phyloP scores from a whole-genome alignment of 2,888 invertebrate species.

The Macaria liturata region DNA sequence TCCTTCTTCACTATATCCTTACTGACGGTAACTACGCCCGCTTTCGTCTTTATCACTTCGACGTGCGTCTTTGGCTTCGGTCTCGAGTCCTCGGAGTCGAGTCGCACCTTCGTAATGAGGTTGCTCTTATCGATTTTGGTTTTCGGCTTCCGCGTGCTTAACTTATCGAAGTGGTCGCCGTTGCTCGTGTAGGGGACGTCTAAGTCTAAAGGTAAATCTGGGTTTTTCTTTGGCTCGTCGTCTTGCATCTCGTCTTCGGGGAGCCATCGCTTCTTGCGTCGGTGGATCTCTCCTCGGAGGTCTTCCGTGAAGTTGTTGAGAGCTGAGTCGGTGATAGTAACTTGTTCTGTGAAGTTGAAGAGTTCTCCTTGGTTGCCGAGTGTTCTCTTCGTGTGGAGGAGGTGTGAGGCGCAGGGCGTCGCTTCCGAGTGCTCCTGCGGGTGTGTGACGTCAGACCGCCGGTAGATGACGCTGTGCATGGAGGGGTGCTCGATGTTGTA shows the following conservation, averaged over 20 bases:
- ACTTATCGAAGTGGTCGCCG: constrained; percentile 78
- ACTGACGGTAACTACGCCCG: constrained; percentile 85
- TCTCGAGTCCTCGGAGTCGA: constrained; percentile 78
- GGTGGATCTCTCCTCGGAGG: constrained; percentile 63
- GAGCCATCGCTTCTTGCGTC: constrained; percentile 85
- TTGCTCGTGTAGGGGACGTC: constrained; percentile 86
- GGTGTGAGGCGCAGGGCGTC: constrained; percentile 84
- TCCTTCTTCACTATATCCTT: constrained; percentile 85
- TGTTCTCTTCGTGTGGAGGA: constrained; percentile 78
- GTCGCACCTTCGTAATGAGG: constrained; percentile 79
- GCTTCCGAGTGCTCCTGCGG: constrained; percentile 62
- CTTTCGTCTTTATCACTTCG: constrained; percentile 86
- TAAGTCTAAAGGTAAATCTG: constrained; percentile 85
- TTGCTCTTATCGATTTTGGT: constrained; percentile 80
- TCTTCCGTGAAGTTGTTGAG: constrained; percentile 66
- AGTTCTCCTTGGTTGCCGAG: constrained; percentile 63
- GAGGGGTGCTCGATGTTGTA: constrained; percentile 82
- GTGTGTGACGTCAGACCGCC: constrained; percentile 88
- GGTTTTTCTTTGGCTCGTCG: constrained; percentile 84
- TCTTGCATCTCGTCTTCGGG: constrained; percentile 86
- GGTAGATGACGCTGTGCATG: constrained; percentile 93
- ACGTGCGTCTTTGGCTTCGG: constrained; percentile 87
- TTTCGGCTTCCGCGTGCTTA: constrained; percentile 76
- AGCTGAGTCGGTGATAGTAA: constrained; percentile 52
- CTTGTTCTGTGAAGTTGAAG: constrained; percentile 65